A percentile compares a stretch with the other conserved stretches of the same genome.
Conservation (phyloP, 2,888 invertebrate species). For the Amblyjoppa fuscipennis region DNA sequence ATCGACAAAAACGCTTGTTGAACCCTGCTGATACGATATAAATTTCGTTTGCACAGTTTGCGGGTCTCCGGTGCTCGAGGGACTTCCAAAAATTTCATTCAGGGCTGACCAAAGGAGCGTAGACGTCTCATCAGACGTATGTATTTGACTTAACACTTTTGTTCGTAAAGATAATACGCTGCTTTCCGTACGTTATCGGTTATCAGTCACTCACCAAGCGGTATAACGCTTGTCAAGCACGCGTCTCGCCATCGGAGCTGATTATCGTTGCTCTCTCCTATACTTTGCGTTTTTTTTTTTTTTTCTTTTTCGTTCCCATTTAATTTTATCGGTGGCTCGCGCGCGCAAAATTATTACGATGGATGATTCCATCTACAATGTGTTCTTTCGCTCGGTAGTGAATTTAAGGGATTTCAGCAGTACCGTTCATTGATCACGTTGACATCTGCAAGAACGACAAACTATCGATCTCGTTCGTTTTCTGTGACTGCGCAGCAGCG, state of each 20-base stretch:
- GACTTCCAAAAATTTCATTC: background rate
- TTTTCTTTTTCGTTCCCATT: background rate
- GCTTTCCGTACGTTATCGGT: background rate
- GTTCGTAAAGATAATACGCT: background rate
- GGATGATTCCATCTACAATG: background rate
- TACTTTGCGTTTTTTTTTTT: background rate
- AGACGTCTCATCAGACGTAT: background rate
- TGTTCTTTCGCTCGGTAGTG: background rate
- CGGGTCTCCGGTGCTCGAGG: background rate
- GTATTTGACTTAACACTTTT: background rate
- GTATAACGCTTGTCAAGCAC: background rate
- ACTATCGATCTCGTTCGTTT: background rate
- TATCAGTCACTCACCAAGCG: background rate
- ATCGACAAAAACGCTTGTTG: conserved; percentile 49
- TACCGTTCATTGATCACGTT: background rate
- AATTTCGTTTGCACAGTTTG: background rate
- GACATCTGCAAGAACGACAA: background rate
- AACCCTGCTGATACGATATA: conserved; percentile 50
- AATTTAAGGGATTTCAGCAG: background rate
- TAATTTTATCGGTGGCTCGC: background rate
- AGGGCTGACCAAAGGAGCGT: background rate
- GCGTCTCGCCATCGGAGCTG: background rate
- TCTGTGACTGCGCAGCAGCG: background rate
- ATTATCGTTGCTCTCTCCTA: conserved; percentile 7
- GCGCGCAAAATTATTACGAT: background rate